phyloP scores from a whole-genome alignment of 1,140 invertebrate species.

The Drosophila saltans region DNA sequence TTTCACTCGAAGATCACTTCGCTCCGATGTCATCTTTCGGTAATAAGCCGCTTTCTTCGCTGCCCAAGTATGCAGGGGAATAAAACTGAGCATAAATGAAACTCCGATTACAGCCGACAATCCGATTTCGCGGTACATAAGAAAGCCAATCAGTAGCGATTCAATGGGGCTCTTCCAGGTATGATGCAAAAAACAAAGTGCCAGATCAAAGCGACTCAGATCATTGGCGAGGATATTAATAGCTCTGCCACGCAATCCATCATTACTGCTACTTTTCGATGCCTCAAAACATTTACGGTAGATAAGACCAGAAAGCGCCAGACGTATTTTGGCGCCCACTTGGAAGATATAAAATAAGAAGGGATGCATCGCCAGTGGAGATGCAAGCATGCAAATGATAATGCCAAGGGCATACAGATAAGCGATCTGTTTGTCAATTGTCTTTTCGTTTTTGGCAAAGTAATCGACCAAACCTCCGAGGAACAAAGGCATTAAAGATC shows the following conservation, averaged over 20 bases:
- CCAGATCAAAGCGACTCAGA: conserved; percentile 88
- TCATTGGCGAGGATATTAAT: conserved; percentile 95
- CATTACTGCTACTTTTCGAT: conserved; percentile 88
- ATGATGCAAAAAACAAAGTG: conserved; percentile 87
- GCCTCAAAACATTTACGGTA: conserved; percentile 91
- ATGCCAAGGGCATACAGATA: conserved; percentile 89
- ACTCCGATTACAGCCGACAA: conserved; percentile 90
- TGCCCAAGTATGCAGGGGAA: conserved; percentile 92
- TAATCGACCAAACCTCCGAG: conserved; percentile 88
- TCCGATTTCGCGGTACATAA: conserved; percentile 90
- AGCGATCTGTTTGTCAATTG: conserved; percentile 84
- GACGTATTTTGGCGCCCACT: conserved; percentile 89
- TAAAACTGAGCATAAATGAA: conserved; percentile 90
- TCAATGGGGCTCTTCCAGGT: conserved; percentile 90
- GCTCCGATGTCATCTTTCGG: conserved; percentile 84
- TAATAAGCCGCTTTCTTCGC: conserved; percentile 88
- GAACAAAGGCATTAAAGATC: conserved; percentile 88
- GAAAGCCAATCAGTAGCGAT: conserved; percentile 88
- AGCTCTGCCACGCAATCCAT: conserved; percentile 92
- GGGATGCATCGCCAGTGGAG: conserved; percentile 87
- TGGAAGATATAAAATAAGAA: conserved; percentile 90
- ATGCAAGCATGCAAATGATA: conserved; percentile 86
- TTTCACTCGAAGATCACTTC: conserved; percentile 92
- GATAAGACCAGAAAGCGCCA: conserved; percentile 91
- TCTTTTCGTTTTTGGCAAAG: conserved; percentile 85